A percentile compares a stretch with the other conserved stretches of the same genome.
These are phyloP conservation scores for Coregonus clupeaformis DNA, from an alignment of 2,113 vertebrate species.

Conservation along the genomic window DNA sequence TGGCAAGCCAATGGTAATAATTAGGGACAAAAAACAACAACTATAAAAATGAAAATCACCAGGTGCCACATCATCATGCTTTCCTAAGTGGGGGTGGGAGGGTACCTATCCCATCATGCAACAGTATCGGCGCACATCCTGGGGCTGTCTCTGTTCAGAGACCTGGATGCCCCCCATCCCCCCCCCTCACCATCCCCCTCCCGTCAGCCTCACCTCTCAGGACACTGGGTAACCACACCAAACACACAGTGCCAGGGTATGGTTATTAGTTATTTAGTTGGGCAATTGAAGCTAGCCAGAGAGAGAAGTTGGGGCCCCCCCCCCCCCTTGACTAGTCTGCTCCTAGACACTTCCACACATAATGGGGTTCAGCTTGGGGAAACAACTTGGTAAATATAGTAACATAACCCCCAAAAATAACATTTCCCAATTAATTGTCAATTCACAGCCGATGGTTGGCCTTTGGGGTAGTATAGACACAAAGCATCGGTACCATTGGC, in stretches of 20 bases:
- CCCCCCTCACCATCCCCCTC: constrained; percentile 84
- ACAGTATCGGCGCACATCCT: constrained; percentile 79
- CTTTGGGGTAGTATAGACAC: not conserved
- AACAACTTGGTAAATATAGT: not conserved
- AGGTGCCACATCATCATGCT: constrained; percentile 47
- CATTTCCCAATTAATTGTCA: not conserved
- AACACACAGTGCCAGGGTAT: constrained; percentile 62
- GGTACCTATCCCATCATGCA: constrained; percentile 63
- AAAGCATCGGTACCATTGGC: constrained; percentile 22
- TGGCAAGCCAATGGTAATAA: not conserved
- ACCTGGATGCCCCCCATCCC: constrained; percentile 82
- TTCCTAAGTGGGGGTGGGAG: constrained; percentile 19
- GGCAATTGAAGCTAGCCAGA: not conserved
- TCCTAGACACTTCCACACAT: not conserved
- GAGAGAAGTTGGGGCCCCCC: not conserved
- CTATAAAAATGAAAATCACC: constrained; percentile 28
- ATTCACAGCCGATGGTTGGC: not conserved
- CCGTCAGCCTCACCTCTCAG: constrained; percentile 84
- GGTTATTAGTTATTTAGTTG: constrained; percentile 26
- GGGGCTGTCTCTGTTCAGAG: constrained; percentile 72
- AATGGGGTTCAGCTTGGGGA: not conserved
- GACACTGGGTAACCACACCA: constrained; percentile 77
- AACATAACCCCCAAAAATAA: not conserved
- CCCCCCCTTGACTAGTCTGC: not conserved
- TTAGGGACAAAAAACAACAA: constrained; percentile 10